phyloP scores from a whole-genome alignment of 2,888 invertebrate genomes.

The Tanytarsus gracilentus region DNA sequence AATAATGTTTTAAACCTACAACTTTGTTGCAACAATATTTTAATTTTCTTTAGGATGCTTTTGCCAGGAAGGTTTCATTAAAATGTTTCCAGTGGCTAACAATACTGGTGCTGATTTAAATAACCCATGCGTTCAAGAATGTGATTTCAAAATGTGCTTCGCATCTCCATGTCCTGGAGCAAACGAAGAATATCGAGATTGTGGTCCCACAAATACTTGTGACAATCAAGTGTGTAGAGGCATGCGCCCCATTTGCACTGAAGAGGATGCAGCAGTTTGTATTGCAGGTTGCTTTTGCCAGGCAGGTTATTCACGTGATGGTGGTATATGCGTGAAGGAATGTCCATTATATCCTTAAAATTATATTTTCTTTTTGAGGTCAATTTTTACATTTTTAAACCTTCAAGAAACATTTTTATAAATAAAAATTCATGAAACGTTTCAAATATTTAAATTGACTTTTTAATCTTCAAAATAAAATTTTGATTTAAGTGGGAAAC shows the following conservation, averaged over 20 bases:
- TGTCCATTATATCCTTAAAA: neutral
- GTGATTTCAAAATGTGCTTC: neutral
- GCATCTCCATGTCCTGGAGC: neutral
- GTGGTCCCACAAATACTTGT: neutral
- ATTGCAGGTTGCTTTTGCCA: neutral
- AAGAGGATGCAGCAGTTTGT: neutral
- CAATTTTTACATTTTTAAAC: too few species aligned
- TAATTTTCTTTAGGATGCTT: too few species aligned
- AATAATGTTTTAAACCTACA: too few species aligned
- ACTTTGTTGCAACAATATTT: too few species aligned
- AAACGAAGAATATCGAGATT: neutral
- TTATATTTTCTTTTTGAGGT: too few species aligned
- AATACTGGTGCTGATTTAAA: neutral
- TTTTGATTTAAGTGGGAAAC: too few species aligned
- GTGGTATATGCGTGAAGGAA: neutral
- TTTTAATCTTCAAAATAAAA: too few species aligned
- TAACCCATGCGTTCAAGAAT: neutral
- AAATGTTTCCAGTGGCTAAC: neutral
- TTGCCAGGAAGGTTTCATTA: neutral
- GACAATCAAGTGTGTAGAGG: neutral
- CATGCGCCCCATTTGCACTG: neutral
- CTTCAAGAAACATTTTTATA: too few species aligned
- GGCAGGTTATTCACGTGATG: neutral
- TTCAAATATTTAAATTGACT: too few species aligned
- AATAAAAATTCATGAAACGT: too few species aligned